These are phyloP conservation scores for Ploceus nigricollis DNA, from an alignment of 2,113 vertebrate genomes.

Conservation along the genomic window DNA sequence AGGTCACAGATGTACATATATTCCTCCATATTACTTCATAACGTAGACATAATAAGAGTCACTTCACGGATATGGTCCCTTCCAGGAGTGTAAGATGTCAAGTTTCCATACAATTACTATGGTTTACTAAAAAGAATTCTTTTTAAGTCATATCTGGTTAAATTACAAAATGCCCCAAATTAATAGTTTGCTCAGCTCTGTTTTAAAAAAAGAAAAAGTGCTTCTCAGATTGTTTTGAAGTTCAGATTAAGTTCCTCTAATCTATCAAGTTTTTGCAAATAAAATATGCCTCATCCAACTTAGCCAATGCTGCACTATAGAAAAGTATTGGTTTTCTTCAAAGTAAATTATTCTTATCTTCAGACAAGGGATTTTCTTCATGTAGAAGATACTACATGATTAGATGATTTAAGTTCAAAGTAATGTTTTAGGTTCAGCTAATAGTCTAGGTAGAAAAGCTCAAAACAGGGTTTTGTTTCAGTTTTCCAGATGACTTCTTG, in stretches of 20 bases:
- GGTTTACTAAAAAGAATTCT: not conserved
- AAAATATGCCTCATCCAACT: not conserved
- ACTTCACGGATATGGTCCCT: not conserved
- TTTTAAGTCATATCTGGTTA: not conserved
- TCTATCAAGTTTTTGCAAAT: not conserved
- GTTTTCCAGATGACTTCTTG: not conserved
- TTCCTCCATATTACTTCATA: not conserved
- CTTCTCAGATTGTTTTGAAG: not conserved
- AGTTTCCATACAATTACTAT: not conserved
- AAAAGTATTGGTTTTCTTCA: not conserved
- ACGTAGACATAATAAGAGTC: fast-evolving
- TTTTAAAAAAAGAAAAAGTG: not conserved
- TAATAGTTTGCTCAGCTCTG: fast-evolving
- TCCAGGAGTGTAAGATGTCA: not conserved
- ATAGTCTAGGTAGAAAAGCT: not conserved
- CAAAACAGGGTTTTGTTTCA: not conserved
- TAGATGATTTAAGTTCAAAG: not conserved
- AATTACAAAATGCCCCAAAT: not conserved
- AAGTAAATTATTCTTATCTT: not conserved
- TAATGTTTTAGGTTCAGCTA: not conserved
- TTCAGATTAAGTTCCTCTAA: not conserved
- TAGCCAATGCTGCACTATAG: not conserved
- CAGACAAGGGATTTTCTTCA: not conserved
- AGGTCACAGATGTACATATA: not conserved
- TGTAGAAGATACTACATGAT: not conserved